phyloP scores from a whole-genome alignment of 2,113 vertebrate species.

The Takifugu bimaculatus region DNA sequence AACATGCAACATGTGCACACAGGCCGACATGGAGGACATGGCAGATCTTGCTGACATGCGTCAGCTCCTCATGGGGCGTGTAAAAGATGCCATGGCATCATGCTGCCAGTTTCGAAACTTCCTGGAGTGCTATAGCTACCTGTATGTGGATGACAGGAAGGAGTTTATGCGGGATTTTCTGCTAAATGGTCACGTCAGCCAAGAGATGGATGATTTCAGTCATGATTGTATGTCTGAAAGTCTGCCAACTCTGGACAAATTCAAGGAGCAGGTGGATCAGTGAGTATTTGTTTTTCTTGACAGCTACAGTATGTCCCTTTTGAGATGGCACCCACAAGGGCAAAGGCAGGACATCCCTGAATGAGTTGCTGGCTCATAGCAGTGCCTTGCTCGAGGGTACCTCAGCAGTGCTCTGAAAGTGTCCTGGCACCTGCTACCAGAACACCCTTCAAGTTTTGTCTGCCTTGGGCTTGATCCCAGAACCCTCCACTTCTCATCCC shows the following conservation, averaged over 20 bases:
- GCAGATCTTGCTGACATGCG: constrained; percentile 70
- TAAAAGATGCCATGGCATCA: constrained; percentile 37
- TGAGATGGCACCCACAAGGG: no score
- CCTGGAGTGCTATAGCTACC: constrained; percentile 78
- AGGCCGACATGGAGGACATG: constrained; percentile 87
- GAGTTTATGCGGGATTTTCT: constrained; percentile 86
- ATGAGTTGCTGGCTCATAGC: no score
- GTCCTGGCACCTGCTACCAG: no score
- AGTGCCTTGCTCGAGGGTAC: no score
- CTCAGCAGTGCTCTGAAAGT: no score
- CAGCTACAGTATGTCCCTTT: no score
- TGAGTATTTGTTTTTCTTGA: constrained; percentile 9
- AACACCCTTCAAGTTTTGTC: no score
- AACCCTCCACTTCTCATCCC: no score
- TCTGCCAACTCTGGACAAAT: constrained; percentile 76
- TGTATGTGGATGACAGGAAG: constrained; percentile 81
- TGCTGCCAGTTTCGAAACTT: constrained; percentile 71
- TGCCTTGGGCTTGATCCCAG: no score
- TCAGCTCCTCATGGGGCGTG: constrained; percentile 71
- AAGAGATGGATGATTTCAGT: constrained; percentile 69
- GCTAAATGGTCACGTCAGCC: constrained; percentile 69
- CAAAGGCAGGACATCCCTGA: no score
- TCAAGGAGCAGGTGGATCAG: constrained; percentile 81
- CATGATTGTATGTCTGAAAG: constrained; percentile 72
- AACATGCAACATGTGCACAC: neutral